A percentile compares a stretch with the other conserved stretches of the same genome.
Evolutionary conservation across 2,113 vertebrate genomes (phyloP).

Genomic region (Oryzias woworae): DNA sequence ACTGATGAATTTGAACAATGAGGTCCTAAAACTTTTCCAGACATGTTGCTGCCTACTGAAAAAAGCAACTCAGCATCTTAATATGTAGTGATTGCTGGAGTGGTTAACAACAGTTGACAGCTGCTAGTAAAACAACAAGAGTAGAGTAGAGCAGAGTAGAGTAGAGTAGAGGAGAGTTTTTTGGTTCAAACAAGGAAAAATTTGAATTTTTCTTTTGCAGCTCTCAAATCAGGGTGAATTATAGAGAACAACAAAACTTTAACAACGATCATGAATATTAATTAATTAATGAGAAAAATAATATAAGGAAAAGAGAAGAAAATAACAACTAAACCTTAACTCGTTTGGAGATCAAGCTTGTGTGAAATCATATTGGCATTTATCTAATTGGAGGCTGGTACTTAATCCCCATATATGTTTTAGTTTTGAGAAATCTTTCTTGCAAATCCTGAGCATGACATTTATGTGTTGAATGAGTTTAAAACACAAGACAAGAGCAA

Average conservation of each 20-base stretch:
- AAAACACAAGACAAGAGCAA: conserved; percentile 20
- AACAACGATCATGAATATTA: too few species aligned
- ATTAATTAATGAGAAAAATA: too few species aligned
- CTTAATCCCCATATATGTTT: conserved; percentile 7
- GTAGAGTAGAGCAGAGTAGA: too few species aligned
- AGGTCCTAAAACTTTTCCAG: conserved; percentile 18
- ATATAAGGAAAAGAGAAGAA: too few species aligned
- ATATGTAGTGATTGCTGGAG: conserved; percentile 35
- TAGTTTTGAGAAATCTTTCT: conserved; percentile 27
- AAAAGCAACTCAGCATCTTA: conserved; percentile 4
- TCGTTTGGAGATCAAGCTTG: too few species aligned
- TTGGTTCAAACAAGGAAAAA: too few species aligned
- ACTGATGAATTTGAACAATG: too few species aligned
- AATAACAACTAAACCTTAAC: too few species aligned
- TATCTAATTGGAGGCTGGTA: conserved; percentile 8
- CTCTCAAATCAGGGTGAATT: too few species aligned
- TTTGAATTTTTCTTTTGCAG: too few species aligned
- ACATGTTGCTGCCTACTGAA: conserved; percentile 19
- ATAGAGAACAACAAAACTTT: too few species aligned
- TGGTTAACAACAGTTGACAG: conserved; percentile 33
- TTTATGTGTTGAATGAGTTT: conserved; percentile 45
- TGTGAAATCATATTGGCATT: background rate
- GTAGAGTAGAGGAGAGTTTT: too few species aligned
- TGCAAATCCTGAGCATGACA: conserved; percentile 28
- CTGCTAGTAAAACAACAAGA: conserved; percentile 7